These are phyloP conservation scores for Diceros bicornis DNA, from an alignment of 2,797 vertebrate genomes.

Conservation along the genomic window DNA sequence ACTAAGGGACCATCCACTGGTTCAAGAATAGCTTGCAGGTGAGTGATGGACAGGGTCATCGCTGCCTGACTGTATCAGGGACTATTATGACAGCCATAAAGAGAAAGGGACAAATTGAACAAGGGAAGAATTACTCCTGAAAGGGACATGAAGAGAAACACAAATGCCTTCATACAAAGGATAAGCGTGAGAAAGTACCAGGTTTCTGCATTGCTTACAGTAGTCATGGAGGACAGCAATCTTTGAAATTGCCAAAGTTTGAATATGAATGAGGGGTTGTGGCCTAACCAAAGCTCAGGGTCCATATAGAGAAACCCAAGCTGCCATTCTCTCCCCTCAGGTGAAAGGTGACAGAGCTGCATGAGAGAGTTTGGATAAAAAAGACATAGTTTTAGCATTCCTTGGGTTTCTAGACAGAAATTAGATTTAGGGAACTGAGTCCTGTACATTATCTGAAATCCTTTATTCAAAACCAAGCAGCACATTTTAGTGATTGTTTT, in stretches of 20 bases:
- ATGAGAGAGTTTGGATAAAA: not conserved
- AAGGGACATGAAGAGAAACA: conserved; percentile 80
- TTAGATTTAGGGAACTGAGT: not conserved
- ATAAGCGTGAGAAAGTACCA: conserved; percentile 22
- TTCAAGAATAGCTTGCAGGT: conserved; percentile 66
- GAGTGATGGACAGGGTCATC: conserved; percentile 69
- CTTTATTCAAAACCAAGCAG: conserved; percentile 47
- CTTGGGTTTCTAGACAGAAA: conserved; percentile 28
- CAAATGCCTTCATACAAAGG: conserved; percentile 80
- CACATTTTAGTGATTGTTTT: conserved; percentile 34
- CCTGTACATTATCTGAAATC: not conserved
- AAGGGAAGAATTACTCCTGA: conserved; percentile 82
- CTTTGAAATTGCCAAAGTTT: conserved; percentile 65
- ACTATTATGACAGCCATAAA: conserved; percentile 74
- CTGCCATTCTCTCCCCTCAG: not conserved
- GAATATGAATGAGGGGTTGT: conserved; percentile 77
- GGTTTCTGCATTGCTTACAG: not conserved
- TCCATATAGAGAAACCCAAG: not conserved
- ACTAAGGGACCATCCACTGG: conserved; percentile 65
- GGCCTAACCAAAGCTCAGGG: not conserved
- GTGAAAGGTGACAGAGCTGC: conserved; percentile 1
- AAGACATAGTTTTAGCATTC: not conserved
- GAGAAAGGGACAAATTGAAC: conserved; percentile 79
- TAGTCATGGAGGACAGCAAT: not conserved
- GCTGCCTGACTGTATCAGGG: conserved; percentile 55